A percentile compares a stretch with the other conserved stretches of the same genome.
phyloP scores from a whole-genome alignment of 2,888 invertebrate species.

The Amaurobius ferox region DNA sequence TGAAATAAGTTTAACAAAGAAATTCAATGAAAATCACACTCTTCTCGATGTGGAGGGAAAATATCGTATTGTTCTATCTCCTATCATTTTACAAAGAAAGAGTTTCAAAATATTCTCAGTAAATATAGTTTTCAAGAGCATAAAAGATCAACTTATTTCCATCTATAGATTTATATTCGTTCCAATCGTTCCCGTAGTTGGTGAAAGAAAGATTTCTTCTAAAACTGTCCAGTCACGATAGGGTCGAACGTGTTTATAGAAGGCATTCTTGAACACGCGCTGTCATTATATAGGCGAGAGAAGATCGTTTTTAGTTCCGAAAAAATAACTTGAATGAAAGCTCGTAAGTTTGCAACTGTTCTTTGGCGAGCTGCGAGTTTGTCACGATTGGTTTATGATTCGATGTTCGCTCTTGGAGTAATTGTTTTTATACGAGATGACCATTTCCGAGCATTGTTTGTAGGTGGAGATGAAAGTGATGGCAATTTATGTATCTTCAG shows the following conservation, averaged over 20 bases:
- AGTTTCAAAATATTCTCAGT: too few species aligned
- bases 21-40: too few species aligned
- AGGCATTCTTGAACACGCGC: constrained; percentile 54
- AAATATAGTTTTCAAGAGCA: too few species aligned
- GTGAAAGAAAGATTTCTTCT: constrained; percentile 48
- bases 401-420: constrained; percentile 50
- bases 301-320: constrained; percentile 31
- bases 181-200: constrained; percentile 52
- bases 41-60: too few species aligned
- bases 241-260: constrained; percentile 30
- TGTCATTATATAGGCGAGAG: constrained; percentile 28
- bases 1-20: too few species aligned
- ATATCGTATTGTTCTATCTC: too few species aligned
- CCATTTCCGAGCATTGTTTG: neutral
- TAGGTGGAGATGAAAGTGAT: neutral
- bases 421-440: constrained; percentile 29
- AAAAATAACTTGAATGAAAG: constrained; percentile 64
- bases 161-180: constrained; percentile 46
- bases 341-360: constrained; percentile 63
- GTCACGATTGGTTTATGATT: constrained; percentile 62
- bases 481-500: neutral
- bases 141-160: too few species aligned
- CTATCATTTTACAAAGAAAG: too few species aligned
- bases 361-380: constrained; percentile 58
- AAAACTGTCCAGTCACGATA: constrained; percentile 64